phyloP scores from a whole-genome alignment of 2,797 vertebrate genomes.

The Taeniopygia guttata region DNA sequence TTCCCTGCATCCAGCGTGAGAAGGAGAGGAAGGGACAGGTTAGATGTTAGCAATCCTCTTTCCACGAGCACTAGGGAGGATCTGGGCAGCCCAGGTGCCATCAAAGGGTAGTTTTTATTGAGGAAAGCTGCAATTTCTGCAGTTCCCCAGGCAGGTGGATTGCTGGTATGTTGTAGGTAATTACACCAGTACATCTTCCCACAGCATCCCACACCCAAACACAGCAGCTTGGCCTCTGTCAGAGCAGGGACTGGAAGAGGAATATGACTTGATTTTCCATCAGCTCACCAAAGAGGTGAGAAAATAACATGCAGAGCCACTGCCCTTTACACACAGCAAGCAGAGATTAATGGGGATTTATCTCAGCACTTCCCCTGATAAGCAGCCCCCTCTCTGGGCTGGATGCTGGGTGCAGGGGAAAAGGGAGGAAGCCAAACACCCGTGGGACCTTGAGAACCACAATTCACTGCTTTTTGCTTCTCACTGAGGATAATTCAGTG shows the following conservation, averaged over 20 bases:
- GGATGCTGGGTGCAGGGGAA: neutral
- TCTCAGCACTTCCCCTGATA: neutral
- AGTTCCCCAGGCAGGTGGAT: neutral
- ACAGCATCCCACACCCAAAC: neutral
- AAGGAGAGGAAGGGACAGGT: neutral
- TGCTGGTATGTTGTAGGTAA: neutral
- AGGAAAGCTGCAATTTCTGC: neutral
- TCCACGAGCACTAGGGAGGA: neutral
- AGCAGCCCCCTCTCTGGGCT: neutral
- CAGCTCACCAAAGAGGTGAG: constrained; percentile 8
- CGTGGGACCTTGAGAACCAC: neutral
- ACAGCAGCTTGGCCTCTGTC: neutral
- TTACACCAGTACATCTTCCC: neutral
- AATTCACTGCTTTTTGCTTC: neutral
- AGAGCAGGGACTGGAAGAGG: neutral
- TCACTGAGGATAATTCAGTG: neutral
- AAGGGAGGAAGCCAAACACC: neutral
- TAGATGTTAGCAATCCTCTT: neutral
- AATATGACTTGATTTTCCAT: constrained; percentile 5
- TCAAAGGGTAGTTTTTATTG: neutral
- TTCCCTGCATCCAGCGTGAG: neutral
- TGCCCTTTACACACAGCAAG: neutral
- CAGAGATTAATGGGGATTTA: neutral
- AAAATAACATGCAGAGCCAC: constrained; percentile 17
- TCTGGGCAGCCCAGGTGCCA: neutral